These are phyloP conservation scores for Petrocephalus schoutedeni DNA, from an alignment of 2,797 vertebrate species.

Conservation along the genomic window DNA sequence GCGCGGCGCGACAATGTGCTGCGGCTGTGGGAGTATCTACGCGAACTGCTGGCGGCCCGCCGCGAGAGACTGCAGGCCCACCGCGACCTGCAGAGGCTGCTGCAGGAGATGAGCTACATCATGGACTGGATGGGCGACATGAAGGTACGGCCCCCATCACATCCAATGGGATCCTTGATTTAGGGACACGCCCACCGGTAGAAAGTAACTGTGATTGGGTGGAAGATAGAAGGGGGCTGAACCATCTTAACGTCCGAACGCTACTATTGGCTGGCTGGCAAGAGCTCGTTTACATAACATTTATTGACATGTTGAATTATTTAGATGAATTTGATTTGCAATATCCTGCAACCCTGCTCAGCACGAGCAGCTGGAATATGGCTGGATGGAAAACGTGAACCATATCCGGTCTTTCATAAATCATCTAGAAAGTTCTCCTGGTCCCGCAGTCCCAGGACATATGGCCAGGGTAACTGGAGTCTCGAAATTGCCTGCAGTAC, in stretches of 20 bases:
- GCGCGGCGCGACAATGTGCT: slow-evolving; percentile 72
- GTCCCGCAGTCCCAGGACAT: neutral
- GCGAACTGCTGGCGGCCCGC: slow-evolving; percentile 76
- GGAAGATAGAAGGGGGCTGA: neutral
- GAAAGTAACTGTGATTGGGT: neutral
- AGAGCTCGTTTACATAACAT: neutral
- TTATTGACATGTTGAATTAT: neutral
- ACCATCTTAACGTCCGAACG: neutral
- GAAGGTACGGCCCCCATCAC: slow-evolving; percentile 67
- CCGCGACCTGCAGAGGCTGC: slow-evolving; percentile 82
- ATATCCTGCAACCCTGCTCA: neutral
- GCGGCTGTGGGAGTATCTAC: slow-evolving; percentile 84
- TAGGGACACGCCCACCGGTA: neutral
- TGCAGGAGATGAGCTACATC: slow-evolving; percentile 84
- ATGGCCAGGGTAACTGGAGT: neutral
- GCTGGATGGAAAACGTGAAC: neutral
- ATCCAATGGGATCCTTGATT: neutral
- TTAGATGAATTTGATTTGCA: neutral
- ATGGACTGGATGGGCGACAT: slow-evolving; percentile 95
- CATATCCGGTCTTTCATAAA: neutral
- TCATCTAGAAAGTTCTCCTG: neutral
- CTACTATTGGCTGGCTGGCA: neutral
- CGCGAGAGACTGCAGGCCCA: slow-evolving; percentile 75
- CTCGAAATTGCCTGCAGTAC: neutral
- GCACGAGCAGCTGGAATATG: neutral